Evolutionary conservation across 2,888 invertebrate species (phyloP).

Genomic region (Platerodrilus igneus): DNA sequence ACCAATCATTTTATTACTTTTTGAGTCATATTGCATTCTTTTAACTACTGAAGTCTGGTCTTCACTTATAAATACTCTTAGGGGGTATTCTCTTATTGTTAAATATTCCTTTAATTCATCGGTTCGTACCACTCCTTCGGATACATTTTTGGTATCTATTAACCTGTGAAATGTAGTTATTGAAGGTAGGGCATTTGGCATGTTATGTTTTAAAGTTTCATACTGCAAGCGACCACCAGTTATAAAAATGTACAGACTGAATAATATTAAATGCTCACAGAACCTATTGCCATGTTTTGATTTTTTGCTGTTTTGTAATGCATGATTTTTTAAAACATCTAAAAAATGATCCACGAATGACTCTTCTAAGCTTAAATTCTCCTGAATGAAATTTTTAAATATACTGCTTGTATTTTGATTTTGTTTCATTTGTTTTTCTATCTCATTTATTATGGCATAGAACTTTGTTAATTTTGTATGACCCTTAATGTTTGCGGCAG

Average conservation of each 20-base stretch:
- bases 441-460: too few species aligned
- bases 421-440: too few species aligned
- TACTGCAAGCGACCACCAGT: neutral
- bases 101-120: neutral
- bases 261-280: too few species aligned
- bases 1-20: constrained; percentile 1
- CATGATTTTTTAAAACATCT: too few species aligned
- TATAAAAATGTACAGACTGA: constrained; percentile 3
- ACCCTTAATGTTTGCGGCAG: too few species aligned
- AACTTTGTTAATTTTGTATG: too few species aligned
- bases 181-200: neutral
- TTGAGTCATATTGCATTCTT: neutral
- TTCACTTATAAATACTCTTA: constrained; percentile 2
- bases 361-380: too few species aligned
- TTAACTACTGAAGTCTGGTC: constrained; percentile 2
- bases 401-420: too few species aligned
- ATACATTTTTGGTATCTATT: neutral
- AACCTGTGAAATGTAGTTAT: neutral
- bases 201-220: neutral
- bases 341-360: too few species aligned
- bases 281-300: too few species aligned
- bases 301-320: too few species aligned
- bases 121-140: neutral
- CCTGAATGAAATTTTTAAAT: too few species aligned
- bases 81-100: neutral